These are phyloP conservation scores for Plagodis pulveraria DNA, from an alignment of 2,888 invertebrate species.

Conservation along the genomic window DNA sequence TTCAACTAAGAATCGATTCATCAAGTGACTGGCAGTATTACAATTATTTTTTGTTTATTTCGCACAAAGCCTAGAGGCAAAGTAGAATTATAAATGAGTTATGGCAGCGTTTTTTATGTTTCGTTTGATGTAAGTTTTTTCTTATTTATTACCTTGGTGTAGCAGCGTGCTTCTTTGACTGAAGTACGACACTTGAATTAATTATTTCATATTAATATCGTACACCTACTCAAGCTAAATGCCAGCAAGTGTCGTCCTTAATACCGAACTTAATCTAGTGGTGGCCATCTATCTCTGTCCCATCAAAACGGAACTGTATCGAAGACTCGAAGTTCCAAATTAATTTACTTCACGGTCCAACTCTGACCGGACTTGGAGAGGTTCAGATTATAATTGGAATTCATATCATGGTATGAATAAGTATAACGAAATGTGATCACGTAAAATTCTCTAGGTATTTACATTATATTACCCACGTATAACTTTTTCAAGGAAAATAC, in stretches of 20 bases:
- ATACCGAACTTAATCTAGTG: conserved; percentile 37
- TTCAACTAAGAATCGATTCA: conserved; percentile 7
- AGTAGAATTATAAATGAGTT: conserved; percentile 9
- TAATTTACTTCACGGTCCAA: conserved; percentile 66
- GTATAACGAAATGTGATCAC: too few relatives aligned
- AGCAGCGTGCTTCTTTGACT: conserved; percentile 1
- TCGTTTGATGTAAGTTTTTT: conserved; percentile 11
- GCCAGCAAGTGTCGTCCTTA: conserved; percentile 33
- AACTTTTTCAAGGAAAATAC: too few relatives aligned
- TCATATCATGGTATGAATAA: neutral
- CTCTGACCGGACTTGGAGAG: conserved; percentile 39
- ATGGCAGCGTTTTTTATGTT: conserved; percentile 1
- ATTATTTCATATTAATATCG: conserved; percentile 24
- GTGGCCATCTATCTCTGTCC: conserved; percentile 58
- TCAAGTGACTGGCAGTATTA: conserved; percentile 2
- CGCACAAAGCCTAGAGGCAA: conserved; percentile 18
- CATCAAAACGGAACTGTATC: conserved; percentile 58
- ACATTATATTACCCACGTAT: too few relatives aligned
- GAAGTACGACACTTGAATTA: conserved; percentile 20
- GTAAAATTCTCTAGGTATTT: too few relatives aligned
- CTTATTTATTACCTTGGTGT: conserved; percentile 4
- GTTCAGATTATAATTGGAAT: conserved; percentile 20
- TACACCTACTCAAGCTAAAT: conserved; percentile 31
- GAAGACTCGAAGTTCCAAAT: conserved; percentile 66
- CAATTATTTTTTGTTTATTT: conserved; percentile 7